A percentile compares a stretch with the other conserved stretches of the same genome.
phyloP scores from a whole-genome alignment of 2,113 vertebrate species.

The human (Homo sapiens) region DNA sequence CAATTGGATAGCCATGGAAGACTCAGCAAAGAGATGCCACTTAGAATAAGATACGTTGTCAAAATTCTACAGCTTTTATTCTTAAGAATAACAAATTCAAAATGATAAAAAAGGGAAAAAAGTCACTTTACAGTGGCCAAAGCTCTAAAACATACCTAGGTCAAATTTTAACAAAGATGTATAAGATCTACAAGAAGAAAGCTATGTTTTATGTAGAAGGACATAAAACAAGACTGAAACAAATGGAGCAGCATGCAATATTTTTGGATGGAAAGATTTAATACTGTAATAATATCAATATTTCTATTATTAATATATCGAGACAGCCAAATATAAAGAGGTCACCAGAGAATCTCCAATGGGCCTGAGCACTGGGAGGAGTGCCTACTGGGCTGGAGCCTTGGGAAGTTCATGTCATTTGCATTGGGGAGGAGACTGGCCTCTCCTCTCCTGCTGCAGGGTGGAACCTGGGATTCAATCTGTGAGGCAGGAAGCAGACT shows the following conservation, averaged over 20 bases:
- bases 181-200: neutral
- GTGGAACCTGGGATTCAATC: too few species aligned
- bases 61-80: neutral
- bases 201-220: neutral
- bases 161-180: neutral
- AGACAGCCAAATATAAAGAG: too few species aligned
- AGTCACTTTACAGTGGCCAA: neutral
- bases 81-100: neutral
- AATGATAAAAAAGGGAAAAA: neutral
- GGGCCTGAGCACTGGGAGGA: too few species aligned
- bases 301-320: neutral
- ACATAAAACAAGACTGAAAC: neutral
- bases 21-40: neutral
- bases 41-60: neutral
- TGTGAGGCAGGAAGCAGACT: too few species aligned
- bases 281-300: neutral
- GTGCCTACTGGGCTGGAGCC: too few species aligned
- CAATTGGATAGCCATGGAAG: neutral
- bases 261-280: neutral
- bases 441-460: too few species aligned
- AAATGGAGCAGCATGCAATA: neutral
- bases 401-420: too few species aligned
- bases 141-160: neutral
- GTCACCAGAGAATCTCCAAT: too few species aligned
- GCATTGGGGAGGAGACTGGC: too few species aligned